Conservation (phyloP, 2,113 vertebrate genomes). For the Climacteris rufus region DNA sequence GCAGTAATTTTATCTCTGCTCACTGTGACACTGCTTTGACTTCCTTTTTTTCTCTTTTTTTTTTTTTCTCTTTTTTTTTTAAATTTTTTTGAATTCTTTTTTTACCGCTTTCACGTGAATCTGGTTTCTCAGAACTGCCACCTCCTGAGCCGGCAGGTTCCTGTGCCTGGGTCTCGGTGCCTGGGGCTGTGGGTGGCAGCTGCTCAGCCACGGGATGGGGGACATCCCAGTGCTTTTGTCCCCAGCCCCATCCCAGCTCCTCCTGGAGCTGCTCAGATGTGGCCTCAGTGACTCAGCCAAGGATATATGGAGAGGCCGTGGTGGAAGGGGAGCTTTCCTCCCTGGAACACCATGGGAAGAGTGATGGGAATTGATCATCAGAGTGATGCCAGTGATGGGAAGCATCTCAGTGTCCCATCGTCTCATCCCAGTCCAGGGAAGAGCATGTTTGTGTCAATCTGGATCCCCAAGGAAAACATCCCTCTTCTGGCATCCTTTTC, state of each 20-base stretch:
- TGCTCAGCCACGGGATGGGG: accelerated
- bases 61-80: background rate
- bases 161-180: background rate
- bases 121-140: constrained; percentile 16
- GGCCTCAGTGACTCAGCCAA: background rate
- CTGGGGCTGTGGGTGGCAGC: background rate
- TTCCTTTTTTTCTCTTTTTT: background rate
- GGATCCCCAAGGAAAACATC: background rate
- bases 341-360: background rate
- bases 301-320: background rate
- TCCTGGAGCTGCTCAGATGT: background rate
- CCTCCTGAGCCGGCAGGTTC: constrained; percentile 4
- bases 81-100: background rate
- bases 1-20: constrained; percentile 45
- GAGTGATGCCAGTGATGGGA: background rate
- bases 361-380: too few relatives aligned
- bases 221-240: accelerated
- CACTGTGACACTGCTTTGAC: background rate
- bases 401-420: background rate
- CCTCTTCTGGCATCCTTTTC: background rate
- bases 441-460: background rate
- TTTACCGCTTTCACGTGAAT: constrained; percentile 36
- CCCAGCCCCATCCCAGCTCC: background rate
- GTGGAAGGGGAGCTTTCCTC: background rate
- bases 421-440: background rate